Evolutionary conservation across 2,888 invertebrate genomes (phyloP), one percentile per base, ranked within the genome.

Genomic region (Yponomeuta plumbellus): DNA sequence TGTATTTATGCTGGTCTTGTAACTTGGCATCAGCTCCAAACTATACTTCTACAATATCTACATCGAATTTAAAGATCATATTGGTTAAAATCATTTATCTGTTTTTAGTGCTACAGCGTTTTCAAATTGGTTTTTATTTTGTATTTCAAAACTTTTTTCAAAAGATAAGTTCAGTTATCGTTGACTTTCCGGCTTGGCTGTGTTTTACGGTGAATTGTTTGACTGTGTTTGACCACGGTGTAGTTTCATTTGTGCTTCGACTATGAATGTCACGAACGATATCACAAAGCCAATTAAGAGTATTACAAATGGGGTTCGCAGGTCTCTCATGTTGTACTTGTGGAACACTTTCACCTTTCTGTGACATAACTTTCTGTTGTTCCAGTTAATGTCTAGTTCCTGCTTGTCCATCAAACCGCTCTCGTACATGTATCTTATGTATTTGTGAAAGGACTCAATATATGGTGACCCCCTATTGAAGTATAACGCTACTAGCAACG

Each of bases 381-480:
- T 23, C 13, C 13, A 56, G 21, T 6, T 56, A 13, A 65, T 65
- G 21, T 65, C 56, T 6, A 22, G 17, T 21, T 22, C 22, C 17
- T 65, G 64, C 26, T 56, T 52, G 11, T 23, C 11, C 20, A 65
- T 20, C 13, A 65, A 11, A n/a, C 64, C 64, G 17, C 22, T 23
- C 10, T 65, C 56, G 26, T 23, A 65, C 20, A 65, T 26, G 11
- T n/a, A 1, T 10, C 21, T 23, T n/a, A 22, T 57, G 20, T 65
- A 11, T 26, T 56, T 66, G 22, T 65, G 21, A 59, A 70, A 67
- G 20, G 56, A 57, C 13, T 65, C 11, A 13, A 40, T 63, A 11
- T 69, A 57, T 20, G 69, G 70, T 34, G 68, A 70, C 6, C 70
- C 70, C 23, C 62, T 66, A 11, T 34, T 61, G 6, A 67, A 40